These are phyloP conservation scores for Allobates femoralis DNA, from an alignment of 2,797 vertebrate genomes.

Conservation along the genomic window DNA sequence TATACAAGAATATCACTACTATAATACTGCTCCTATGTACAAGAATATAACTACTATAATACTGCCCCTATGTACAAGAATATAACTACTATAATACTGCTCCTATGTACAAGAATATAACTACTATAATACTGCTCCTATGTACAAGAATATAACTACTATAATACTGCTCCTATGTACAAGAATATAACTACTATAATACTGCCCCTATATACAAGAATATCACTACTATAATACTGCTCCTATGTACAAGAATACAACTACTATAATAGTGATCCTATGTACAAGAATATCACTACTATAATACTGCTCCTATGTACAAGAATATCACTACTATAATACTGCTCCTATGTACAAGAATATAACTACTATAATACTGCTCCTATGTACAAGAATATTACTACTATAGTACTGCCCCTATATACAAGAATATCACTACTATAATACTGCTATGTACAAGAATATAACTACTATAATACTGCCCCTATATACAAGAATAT, in stretches of 20 bases:
- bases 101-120: constrained; percentile 3
- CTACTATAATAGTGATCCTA: constrained; percentile 1
- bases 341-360: too few species aligned
- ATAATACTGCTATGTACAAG: too few species aligned
- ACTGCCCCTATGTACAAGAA: too few species aligned
- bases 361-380: too few species aligned
- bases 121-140: constrained; percentile 6
- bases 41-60: constrained; percentile 7
- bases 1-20: constrained; percentile 9
- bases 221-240: constrained; percentile 8
- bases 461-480: too few species aligned
- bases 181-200: constrained; percentile 21
- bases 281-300: constrained; percentile 6
- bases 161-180: constrained; percentile 8
- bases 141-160: constrained; percentile 10
- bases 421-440: not conserved
- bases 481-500: not conserved
- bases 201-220: constrained; percentile 2
- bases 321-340: too few species aligned
- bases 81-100: too few species aligned
- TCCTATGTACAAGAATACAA: constrained; percentile 7
- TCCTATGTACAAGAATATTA: too few species aligned
- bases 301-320: constrained; percentile 6
- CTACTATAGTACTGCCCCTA: too few species aligned
- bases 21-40: not conserved